phyloP scores from a whole-genome alignment of 2,888 invertebrate genomes.

The Flexamia atlantica region DNA sequence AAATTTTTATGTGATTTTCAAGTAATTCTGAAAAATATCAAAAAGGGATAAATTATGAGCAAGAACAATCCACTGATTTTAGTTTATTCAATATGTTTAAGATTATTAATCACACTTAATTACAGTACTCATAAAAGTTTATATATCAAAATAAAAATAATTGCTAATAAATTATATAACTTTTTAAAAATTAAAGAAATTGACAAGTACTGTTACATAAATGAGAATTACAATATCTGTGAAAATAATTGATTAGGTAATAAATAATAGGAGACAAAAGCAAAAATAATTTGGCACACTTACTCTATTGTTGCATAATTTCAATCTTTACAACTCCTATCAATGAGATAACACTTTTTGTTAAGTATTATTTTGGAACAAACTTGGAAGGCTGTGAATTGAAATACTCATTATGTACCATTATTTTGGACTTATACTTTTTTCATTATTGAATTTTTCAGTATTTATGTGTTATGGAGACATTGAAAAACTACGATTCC shows the following conservation, averaged over 20 bases:
- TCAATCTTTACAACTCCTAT: not conserved
- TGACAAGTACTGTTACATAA: too few relatives aligned
- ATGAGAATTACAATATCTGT: too few relatives aligned
- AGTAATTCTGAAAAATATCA: too few relatives aligned
- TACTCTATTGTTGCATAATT: constrained; percentile 35
- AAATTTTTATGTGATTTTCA: not conserved
- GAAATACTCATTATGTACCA: not conserved
- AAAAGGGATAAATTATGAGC: too few relatives aligned
- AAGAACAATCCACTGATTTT: too few relatives aligned
- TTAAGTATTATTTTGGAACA: not conserved
- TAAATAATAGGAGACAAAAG: not conserved
- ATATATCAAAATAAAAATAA: too few relatives aligned
- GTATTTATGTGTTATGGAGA: not conserved
- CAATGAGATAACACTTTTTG: not conserved
- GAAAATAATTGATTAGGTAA: not conserved
- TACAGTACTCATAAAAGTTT: too few relatives aligned
- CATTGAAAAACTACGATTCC: constrained; percentile 43
- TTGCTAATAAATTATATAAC: too few relatives aligned
- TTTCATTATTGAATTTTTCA: not conserved
- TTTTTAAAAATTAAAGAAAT: not conserved
- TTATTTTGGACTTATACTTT: not conserved
- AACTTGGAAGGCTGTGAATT: not conserved
- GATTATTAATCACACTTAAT: too few relatives aligned
- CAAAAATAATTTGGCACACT: constrained; percentile 1
- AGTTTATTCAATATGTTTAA: too few relatives aligned